phyloP scores from a whole-genome alignment of 2,888 invertebrate genomes.

The Dugesia japonica region DNA sequence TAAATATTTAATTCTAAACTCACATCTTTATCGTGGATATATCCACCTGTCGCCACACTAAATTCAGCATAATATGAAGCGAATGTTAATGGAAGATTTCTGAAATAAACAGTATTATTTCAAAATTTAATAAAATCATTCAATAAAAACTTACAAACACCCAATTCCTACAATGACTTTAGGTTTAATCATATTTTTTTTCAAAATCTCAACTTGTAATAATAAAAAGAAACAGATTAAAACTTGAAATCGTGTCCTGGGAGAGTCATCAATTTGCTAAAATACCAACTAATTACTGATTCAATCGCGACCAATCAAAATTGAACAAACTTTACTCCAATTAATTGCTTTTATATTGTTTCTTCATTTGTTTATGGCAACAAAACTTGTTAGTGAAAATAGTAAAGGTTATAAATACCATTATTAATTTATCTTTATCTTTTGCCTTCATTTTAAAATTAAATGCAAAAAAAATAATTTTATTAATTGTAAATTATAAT shows the following conservation, averaged over 20 bases:
- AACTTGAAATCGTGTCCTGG: not conserved
- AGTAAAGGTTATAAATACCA: too few species aligned
- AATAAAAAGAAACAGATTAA: not conserved
- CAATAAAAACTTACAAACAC: not conserved
- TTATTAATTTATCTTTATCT: too few species aligned
- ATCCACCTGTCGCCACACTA: constrained; percentile 8
- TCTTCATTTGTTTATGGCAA: constrained; percentile 4
- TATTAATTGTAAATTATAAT: too few species aligned
- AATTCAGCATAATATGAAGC: not conserved
- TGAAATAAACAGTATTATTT: not conserved
- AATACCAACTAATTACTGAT: constrained; percentile 4
- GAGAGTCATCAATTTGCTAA: constrained; percentile 8
- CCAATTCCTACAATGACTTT: not conserved
- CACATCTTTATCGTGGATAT: constrained; percentile 6
- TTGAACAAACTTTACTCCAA: not conserved
- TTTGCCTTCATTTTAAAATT: too few species aligned
- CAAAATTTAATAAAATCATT: not conserved
- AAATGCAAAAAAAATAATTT: too few species aligned
- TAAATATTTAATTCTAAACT: too few species aligned
- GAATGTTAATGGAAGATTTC: not conserved
- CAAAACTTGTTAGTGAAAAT: not conserved
- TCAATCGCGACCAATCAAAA: not conserved
- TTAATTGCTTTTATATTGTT: constrained; percentile 13
- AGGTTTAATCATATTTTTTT: not conserved
- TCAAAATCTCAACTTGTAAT: not conserved